Base-by-base conservation (phyloP, 2,888 invertebrate genomes). In the Eupithecia exiguata region DNA sequence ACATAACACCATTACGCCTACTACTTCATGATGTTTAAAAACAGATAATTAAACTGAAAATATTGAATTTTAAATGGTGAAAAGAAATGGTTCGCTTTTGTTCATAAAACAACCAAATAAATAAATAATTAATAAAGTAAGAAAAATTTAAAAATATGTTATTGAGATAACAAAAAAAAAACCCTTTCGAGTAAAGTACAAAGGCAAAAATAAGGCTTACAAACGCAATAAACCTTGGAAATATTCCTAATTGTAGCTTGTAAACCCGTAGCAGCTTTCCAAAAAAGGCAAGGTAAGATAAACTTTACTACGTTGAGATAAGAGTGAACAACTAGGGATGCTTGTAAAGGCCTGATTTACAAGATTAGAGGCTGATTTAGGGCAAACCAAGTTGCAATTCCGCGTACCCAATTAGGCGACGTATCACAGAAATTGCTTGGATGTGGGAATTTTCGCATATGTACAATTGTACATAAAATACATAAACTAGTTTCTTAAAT, bases 171-270 rank as follows among this genome's bases (percentile, higher is more conserved):
- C n/a, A n/a, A n/a, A n/a, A n/a, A n/a, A n/a, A n/a, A n/a, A n/a
- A n/a, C n/a, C n/a, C 21, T 58, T 21, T 21, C 25, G 62, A 25
- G 30, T 21, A 66, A 70, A 74, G 61, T 46, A 7, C 46, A 46
- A 18, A n/a, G 18, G n/a, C 18, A 46, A 30, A 68, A 67, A 38
- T 70, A 63, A 68, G 16, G n/a, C 36, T n/a, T 38, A 65, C 25
- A 14, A 25, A 38, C 46, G 53, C 21, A 74, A 75, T 71, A 71
- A 74, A 73, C 72, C 14, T 77, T 65, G 18, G 38, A 72, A 76
- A 70, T 70, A 73, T 72, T 53, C 70, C 73, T 78, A 74, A 78
- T 78, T 77, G 71, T 67, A 68, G 63, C 65, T 71, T 70, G 69
- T 72, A 74, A 75, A 73, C 25, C 70, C 58, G 74, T 30, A 21